Evolutionary conservation across 1,140 invertebrate species (phyloP), one percentile per base, ranked within the genome.

Genomic region (Psilanteris sp.): DNA sequence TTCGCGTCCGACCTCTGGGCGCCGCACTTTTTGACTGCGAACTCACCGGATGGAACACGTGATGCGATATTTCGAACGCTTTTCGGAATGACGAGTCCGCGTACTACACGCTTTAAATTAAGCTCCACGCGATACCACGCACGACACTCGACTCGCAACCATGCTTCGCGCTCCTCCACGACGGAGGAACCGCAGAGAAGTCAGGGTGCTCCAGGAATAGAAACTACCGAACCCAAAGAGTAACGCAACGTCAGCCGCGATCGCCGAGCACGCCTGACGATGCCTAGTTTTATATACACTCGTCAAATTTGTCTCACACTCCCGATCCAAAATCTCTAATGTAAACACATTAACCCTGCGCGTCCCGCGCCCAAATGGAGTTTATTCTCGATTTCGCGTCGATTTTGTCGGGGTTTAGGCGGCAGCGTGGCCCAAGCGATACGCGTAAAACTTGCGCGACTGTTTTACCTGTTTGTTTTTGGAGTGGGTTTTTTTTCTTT

Each of bases 181-280:
- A 46, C 62, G 59, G 76, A 79, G 78, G 73, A 83, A 78, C 77
- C 77, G 78, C 83, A 78, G 80, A 84, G 83, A 79, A 84, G 83
- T 84, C 81, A 81, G 80, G 67, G 67, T 77, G 82, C 82, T 86
- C 85, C 85, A 87, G 85, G 85, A 87, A 87, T 87, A 87, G 85
- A 87, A 83, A 82, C 80, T 66, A 73, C 80, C 78, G 55, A 87
- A 81, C 78, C 70, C 83, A 77, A 82, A 82, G 75, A 72, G 67
- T 72, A 72, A 68, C 67, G 68, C 50, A 64, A 68, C 68, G 64
- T 66, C 62, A 64, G 67, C 22, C 46, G 71, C n/a, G n/a, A n/a
- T 70, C 50, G 54, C 67, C 57, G 55, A 55, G 24, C 57, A 64
- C 22, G 57, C 52, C 41, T 32, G 73, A 62, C 74, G 46, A 34